A percentile compares a stretch with the other conserved stretches of the same genome.
Evolutionary conservation across 2,888 invertebrate genomes (phyloP).

Genomic region (Galerucella pusilla): DNA sequence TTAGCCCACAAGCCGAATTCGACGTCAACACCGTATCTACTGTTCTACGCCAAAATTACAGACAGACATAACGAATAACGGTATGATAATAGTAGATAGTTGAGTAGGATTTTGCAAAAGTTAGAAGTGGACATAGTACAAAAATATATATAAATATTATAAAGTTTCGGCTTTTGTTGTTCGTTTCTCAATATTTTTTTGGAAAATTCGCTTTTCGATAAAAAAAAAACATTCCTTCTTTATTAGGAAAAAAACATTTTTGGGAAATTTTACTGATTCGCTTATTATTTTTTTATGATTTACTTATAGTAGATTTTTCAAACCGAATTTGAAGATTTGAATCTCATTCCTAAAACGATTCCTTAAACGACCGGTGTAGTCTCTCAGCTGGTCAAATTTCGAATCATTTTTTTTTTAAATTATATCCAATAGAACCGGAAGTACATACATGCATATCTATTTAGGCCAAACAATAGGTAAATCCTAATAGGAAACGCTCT

Average conservation of each 20-base stretch:
- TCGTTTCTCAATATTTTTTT: conserved; percentile 7
- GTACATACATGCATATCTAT: too few relatives aligned
- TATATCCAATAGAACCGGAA: too few relatives aligned
- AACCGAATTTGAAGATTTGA: neutral
- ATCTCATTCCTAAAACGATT: too few relatives aligned
- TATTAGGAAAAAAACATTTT: neutral
- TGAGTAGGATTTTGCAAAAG: conserved; percentile 16
- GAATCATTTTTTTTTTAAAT: too few relatives aligned
- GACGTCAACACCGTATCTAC: conserved; percentile 86
- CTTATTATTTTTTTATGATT: conserved; percentile 1
- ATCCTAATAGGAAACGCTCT: too few relatives aligned
- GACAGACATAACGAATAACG: conserved; percentile 45
- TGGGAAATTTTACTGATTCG: neutral
- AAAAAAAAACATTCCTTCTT: neutral
- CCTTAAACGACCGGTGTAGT: too few relatives aligned
- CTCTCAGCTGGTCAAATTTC: too few relatives aligned
- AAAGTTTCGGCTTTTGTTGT: neutral
- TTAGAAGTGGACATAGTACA: conserved; percentile 22
- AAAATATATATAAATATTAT: conserved; percentile 15
- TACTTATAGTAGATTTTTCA: neutral
- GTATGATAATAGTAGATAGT: conserved; percentile 29
- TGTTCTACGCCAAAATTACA: conserved; percentile 76
- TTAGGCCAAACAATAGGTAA: too few relatives aligned
- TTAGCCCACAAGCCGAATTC: conserved; percentile 79
- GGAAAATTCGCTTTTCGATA: neutral